Evolutionary conservation across 1,140 invertebrate species (phyloP).

Genomic region (Brachionus paranguensis): DNA sequence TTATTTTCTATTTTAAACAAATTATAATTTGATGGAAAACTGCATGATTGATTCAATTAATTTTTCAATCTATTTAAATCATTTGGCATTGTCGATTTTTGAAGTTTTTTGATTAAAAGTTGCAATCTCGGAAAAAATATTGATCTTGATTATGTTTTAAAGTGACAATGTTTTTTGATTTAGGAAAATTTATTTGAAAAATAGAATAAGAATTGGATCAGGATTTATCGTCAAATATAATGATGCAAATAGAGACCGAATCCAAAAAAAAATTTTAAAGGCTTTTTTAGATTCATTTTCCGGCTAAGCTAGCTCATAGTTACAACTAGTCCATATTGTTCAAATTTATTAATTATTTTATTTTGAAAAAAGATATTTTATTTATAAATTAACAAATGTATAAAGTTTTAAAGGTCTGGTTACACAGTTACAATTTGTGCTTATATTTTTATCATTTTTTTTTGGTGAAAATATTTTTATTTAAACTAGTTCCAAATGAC

Average conservation of each 20-base stretch:
- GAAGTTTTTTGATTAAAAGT: neutral
- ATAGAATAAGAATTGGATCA: neutral
- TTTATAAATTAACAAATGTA: neutral
- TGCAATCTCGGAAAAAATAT: neutral
- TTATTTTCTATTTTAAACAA: neutral
- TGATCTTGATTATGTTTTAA: neutral
- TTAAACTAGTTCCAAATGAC: neutral
- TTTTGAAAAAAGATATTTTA: neutral
- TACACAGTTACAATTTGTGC: neutral
- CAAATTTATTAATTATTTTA: neutral
- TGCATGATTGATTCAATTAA: neutral
- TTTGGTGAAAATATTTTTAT: neutral
- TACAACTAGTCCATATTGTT: neutral
- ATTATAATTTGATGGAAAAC: neutral
- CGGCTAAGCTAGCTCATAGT: neutral
- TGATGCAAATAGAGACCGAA: neutral
- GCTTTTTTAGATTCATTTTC: neutral
- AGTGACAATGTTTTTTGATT: neutral
- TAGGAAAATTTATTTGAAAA: neutral
- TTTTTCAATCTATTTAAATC: neutral
- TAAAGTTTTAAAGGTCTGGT: neutral
- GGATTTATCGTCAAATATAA: neutral
- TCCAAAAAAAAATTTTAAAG: neutral
- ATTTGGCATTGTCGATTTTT: neutral
- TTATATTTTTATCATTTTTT: neutral